These are phyloP conservation scores for Strigops habroptila DNA, from an alignment of 2,113 vertebrate species.

Conservation along the genomic window DNA sequence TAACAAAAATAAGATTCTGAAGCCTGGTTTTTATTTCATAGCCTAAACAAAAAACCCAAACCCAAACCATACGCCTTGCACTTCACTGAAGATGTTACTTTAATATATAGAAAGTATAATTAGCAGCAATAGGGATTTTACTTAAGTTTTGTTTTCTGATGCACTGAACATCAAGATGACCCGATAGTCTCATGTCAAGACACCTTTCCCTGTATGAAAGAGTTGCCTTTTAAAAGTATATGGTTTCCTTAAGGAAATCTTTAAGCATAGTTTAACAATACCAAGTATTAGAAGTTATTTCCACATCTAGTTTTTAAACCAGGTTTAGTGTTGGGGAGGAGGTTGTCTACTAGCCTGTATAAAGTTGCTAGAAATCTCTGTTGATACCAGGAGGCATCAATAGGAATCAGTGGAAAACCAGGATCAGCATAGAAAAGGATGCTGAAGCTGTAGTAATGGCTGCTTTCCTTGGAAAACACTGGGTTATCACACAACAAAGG, in stretches of 20 bases:
- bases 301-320: background rate
- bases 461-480: background rate
- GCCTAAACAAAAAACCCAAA: background rate
- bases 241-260: background rate
- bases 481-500: background rate
- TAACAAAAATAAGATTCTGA: background rate
- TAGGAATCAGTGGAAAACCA: background rate
- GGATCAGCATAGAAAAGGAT: background rate
- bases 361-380: background rate
- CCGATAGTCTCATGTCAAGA: background rate
- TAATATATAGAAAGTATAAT: background rate
- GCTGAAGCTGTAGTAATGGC: background rate
- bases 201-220: background rate
- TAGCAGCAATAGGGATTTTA: background rate
- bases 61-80: background rate
- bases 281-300: background rate
- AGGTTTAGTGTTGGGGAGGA: background rate
- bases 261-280: background rate
- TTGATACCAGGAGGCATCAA: background rate
- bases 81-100: background rate
- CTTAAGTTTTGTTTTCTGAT: background rate
- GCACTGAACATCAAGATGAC: background rate
- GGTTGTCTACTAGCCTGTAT: background rate
- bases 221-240: background rate
- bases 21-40: background rate